Evolutionary conservation across 1,140 invertebrate species (phyloP).

Genomic region (Microplitis demolitor): DNA sequence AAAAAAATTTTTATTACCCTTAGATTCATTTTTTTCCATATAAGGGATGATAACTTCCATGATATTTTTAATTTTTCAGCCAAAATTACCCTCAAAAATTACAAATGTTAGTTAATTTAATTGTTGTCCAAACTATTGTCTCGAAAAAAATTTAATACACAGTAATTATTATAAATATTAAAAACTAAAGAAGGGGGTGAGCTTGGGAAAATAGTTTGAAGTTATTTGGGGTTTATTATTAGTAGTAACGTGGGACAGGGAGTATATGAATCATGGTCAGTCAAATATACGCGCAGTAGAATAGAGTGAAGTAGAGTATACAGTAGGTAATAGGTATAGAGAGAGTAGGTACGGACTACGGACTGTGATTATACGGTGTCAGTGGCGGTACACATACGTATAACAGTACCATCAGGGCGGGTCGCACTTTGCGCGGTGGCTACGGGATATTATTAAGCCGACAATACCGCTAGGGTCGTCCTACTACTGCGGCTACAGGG

Average conservation of each 20-base stretch:
- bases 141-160: too few species aligned
- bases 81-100: too few species aligned
- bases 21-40: too few species aligned
- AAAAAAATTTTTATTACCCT: too few species aligned
- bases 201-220: too few species aligned
- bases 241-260: conserved; percentile 30
- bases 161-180: too few species aligned
- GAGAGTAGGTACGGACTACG: conserved; percentile 5
- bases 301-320: conserved; percentile 26
- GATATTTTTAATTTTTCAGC: too few species aligned
- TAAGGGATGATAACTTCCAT: too few species aligned
- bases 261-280: conserved; percentile 29
- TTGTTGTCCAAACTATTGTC: too few species aligned
- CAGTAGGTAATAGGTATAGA: conserved; percentile 28
- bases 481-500: background rate
- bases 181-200: too few species aligned
- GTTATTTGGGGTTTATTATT: background rate
- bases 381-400: conserved; percentile 34
- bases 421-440: conserved; percentile 39
- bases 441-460: conserved; percentile 50
- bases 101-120: too few species aligned
- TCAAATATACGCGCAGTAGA: background rate
- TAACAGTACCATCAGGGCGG: conserved; percentile 26
- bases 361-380: conserved; percentile 57
- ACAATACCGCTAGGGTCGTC: conserved; percentile 42